These are phyloP conservation scores for Limonius californicus DNA, from an alignment of 1,140 invertebrate species.

Conservation along the genomic window DNA sequence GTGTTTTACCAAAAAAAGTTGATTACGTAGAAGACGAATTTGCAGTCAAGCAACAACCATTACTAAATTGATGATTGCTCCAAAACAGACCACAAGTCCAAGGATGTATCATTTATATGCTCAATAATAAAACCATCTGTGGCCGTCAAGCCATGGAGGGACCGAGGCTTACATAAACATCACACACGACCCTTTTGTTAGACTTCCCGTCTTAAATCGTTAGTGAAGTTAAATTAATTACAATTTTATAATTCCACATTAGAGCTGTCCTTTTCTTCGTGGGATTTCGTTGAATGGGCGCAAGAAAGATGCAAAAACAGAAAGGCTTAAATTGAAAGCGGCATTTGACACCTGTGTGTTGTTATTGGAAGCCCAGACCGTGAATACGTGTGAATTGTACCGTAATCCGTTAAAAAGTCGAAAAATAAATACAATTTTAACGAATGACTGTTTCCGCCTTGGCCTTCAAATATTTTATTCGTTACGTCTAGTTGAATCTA, in stretches of 20 bases:
- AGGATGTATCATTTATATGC: conserved; percentile 7
- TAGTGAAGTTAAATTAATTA: conserved; percentile 16
- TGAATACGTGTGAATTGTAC: conserved; percentile 16
- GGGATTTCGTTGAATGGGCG: background rate
- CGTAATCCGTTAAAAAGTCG: conserved; percentile 18
- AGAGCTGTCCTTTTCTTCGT: background rate
- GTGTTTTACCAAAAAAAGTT: too few relatives aligned
- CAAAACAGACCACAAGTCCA: background rate
- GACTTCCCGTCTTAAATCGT: conserved; percentile 18
- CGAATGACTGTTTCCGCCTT: conserved; percentile 14
- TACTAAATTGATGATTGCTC: too few relatives aligned
- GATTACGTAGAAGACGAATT: too few relatives aligned
- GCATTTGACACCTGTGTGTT: conserved; percentile 10
- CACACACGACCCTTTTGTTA: conserved; percentile 9
- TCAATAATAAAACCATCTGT: conserved; percentile 16
- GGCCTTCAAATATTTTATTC: background rate
- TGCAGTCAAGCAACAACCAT: too few relatives aligned
- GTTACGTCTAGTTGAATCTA: background rate
- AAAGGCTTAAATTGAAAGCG: conserved; percentile 2
- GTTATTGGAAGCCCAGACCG: conserved; percentile 7
- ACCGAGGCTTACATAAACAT: background rate
- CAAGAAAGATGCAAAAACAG: conserved; percentile 5
- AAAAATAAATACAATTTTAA: conserved; percentile 19
- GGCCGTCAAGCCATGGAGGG: background rate
- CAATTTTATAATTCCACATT: background rate